These are phyloP conservation scores for Elaphurus davidianus DNA, from an alignment of 2,113 vertebrate species.

Conservation along the genomic window DNA sequence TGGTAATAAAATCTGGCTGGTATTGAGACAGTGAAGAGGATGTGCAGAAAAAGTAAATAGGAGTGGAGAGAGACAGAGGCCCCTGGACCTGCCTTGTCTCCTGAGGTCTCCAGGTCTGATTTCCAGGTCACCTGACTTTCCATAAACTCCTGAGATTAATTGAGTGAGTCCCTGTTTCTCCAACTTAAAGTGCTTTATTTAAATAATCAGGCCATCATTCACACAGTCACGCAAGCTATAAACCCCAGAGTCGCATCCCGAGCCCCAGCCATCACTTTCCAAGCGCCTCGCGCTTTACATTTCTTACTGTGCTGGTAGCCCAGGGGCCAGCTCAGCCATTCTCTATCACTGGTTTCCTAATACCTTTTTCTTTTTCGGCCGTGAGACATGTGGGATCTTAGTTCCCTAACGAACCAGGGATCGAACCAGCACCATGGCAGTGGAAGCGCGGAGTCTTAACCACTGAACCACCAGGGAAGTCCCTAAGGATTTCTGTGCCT, in stretches of 20 bases:
- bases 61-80: background rate
- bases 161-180: background rate
- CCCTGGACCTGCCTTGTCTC: background rate
- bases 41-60: background rate
- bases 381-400: background rate
- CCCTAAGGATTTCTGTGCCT: background rate
- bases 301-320: background rate
- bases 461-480: background rate
- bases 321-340: background rate
- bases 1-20: background rate
- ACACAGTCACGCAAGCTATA: background rate
- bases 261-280: background rate
- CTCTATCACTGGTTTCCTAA: background rate
- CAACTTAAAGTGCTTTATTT: background rate
- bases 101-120: background rate
- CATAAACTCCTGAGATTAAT: background rate
- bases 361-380: background rate
- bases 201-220: background rate
- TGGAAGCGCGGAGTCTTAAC: background rate
- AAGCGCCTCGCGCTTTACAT: background rate
- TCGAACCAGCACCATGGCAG: background rate
- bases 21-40: background rate
- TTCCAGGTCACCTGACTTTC: background rate
- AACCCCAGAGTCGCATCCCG: background rate
- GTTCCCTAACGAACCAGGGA: background rate